Percentiles rank a stretch among this genome's conserved stretches.
Evolutionary conservation across 2,888 invertebrate species (phyloP).

Genomic region (Drosophila pegasa): DNA sequence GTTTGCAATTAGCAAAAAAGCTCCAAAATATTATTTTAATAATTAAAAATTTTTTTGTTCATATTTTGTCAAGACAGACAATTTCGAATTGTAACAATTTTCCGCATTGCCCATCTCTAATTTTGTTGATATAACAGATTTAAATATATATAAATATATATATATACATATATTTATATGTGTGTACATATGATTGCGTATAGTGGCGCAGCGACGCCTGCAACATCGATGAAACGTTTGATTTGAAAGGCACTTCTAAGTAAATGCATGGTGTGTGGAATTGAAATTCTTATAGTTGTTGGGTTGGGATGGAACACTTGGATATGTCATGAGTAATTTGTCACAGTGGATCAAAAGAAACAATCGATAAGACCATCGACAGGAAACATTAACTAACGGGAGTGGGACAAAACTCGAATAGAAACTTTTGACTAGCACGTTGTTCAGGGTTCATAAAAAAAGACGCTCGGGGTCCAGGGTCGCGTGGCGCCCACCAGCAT

Average conservation of each 20-base stretch:
- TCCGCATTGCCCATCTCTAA: conserved; percentile 38
- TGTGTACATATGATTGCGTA: not conserved
- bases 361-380: conserved; percentile 4
- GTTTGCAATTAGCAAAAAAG: not conserved
- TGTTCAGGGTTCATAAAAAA: conserved; percentile 71
- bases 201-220: conserved; percentile 31
- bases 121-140: conserved; percentile 36
- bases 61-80: conserved; percentile 10
- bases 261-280: conserved; percentile 17
- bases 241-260: conserved; percentile 48
- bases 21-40: not conserved
- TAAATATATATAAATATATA: conserved; percentile 8
- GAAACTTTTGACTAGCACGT: conserved; percentile 50
- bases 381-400: conserved; percentile 14
- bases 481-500: conserved; percentile 54
- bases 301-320: conserved; percentile 13
- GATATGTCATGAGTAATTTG: conserved; percentile 9
- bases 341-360: conserved; percentile 3
- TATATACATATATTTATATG: conserved; percentile 1
- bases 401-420: conserved; percentile 15
- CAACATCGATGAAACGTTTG: conserved; percentile 31
- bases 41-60: not conserved
- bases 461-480: conserved; percentile 78
- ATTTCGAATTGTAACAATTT: conserved; percentile 4
- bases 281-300: conserved; percentile 22